Conservation (phyloP, 1,140 invertebrate genomes). For the Eueides isabella region DNA sequence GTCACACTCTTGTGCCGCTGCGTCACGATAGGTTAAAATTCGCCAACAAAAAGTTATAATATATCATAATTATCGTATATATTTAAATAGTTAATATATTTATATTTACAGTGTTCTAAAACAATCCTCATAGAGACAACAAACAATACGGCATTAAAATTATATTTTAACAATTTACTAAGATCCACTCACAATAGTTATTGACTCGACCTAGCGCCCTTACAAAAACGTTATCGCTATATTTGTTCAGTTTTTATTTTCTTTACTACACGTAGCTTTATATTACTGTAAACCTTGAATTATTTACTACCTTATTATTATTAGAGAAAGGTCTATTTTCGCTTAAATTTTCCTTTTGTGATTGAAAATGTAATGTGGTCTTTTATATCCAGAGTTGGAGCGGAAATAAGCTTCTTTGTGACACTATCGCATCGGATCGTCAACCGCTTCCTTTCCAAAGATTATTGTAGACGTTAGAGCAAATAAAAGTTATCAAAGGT, state of each 20-base stretch:
- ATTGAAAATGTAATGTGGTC: conserved; percentile 56
- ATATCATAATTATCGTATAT: no score
- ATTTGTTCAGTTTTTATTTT: conserved; percentile 80
- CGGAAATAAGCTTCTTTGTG: conserved; percentile 81
- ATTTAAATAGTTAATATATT: no score
- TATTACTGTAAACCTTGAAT: conserved; percentile 28
- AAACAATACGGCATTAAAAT: conserved; percentile 46
- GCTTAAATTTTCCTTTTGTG: conserved; percentile 42
- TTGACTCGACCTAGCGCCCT: conserved; percentile 75
- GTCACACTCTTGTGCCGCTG: no score
- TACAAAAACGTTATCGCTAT: conserved; percentile 75
- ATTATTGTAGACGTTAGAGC: conserved; percentile 72
- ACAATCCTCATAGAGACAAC: conserved; percentile 43
- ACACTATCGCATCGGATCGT: conserved; percentile 77
- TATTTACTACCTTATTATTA: conserved; percentile 35
- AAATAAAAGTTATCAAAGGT: conserved; percentile 71
- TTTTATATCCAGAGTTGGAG: conserved; percentile 64
- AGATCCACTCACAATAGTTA: conserved; percentile 49
- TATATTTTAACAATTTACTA: conserved; percentile 14
- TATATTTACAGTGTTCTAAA: not conserved
- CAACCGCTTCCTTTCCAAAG: conserved; percentile 75
- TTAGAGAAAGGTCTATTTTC: conserved; percentile 50
- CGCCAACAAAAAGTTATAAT: no score
- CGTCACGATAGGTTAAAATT: no score
- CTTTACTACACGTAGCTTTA: conserved; percentile 68